phyloP scores from a whole-genome alignment of 2,797 vertebrate genomes.

The Acipenser oxyrinchus region DNA sequence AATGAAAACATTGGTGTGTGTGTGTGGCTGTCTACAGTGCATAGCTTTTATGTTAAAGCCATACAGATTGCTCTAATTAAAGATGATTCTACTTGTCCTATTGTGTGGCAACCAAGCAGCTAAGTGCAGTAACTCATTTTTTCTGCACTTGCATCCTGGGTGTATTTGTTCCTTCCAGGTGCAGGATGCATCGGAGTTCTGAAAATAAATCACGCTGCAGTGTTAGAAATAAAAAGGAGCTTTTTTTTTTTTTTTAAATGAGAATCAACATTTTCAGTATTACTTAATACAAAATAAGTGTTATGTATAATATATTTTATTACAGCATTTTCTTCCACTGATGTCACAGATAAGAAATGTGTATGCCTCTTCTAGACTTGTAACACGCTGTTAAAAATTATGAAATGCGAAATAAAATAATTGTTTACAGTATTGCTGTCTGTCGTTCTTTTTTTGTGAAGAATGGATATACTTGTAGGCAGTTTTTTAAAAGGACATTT shows the following conservation, averaged over 20 bases:
- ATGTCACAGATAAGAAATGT: conserved; percentile 47
- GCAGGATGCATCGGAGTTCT: too few relatives aligned
- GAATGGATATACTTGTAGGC: background rate
- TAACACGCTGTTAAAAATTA: conserved; percentile 46
- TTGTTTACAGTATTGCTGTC: conserved; percentile 17
- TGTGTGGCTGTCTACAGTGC: too few relatives aligned
- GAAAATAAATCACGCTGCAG: background rate
- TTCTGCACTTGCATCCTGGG: too few relatives aligned
- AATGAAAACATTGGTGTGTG: too few relatives aligned
- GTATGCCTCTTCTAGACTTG: conserved; percentile 36
- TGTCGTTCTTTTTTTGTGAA: conserved; percentile 5
- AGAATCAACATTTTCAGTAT: conserved; percentile 39
- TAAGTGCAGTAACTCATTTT: too few relatives aligned
- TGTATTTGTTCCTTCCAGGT: too few relatives aligned
- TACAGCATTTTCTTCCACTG: conserved; percentile 41
- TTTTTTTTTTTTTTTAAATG: conserved; percentile 17
- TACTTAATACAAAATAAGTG: conserved; percentile 17
- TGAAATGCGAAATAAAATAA: conserved; percentile 60
- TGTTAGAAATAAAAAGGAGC: background rate
- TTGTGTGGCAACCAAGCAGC: too few relatives aligned
- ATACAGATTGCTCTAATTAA: too few relatives aligned
- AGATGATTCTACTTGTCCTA: too few relatives aligned
- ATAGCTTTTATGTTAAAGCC: too few relatives aligned
- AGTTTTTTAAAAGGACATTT: background rate
- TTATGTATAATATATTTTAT: background rate